Evolutionary conservation across 1,140 invertebrate species (phyloP).

Genomic region (Atta colombica): DNA sequence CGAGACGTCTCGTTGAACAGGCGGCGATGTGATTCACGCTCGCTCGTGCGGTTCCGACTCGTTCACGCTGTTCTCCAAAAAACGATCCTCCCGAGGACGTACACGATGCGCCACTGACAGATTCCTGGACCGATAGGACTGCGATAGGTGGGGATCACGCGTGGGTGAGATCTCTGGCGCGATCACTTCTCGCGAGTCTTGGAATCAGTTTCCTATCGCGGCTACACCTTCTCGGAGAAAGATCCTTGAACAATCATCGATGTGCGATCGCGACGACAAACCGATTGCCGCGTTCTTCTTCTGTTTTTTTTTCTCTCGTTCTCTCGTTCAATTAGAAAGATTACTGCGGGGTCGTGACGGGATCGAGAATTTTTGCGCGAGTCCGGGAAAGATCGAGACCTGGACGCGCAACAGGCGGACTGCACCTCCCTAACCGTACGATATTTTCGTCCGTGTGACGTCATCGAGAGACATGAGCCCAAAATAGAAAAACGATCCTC

Average conservation of each 20-base stretch:
- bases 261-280: not conserved
- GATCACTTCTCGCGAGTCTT: conserved; percentile 66
- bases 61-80: not conserved
- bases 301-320: not conserved
- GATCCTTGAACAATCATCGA: not conserved
- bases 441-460: conserved; percentile 85
- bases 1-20: not conserved
- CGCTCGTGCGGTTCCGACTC: not conserved
- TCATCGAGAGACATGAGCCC: conserved; percentile 80
- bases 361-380: conserved; percentile 80
- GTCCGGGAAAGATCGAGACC: conserved; percentile 83
- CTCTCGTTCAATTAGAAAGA: not conserved
- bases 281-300: conserved; percentile 10
- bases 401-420: conserved; percentile 79
- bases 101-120: conserved; percentile 75
- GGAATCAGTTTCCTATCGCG: conserved; percentile 31
- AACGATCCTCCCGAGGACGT: conserved; percentile 76
- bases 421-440: conserved; percentile 80
- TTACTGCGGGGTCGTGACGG: conserved; percentile 3
- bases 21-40: not conserved
- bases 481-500: conserved; percentile 83
- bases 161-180: conserved; percentile 64
- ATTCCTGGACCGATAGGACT: conserved; percentile 64
- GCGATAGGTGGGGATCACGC: conserved; percentile 67
- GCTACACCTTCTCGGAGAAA: not conserved